Evolutionary conservation across 2,797 vertebrate genomes (phyloP).

Genomic region (Chaunax sp.): DNA sequence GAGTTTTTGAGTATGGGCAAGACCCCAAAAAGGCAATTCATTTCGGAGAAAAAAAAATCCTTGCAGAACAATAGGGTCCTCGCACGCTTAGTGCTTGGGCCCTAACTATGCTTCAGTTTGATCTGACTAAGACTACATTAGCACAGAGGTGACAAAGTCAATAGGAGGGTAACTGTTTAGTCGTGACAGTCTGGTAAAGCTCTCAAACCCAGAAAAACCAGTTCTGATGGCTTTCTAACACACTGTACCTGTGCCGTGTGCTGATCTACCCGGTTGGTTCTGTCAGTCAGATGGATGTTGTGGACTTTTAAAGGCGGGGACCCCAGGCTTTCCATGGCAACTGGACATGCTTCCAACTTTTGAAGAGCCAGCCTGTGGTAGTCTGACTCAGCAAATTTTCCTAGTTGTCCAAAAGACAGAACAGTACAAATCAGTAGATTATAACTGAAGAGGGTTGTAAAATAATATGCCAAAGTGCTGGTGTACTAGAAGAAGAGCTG

Average conservation of each 20-base stretch:
- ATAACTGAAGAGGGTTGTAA: background rate
- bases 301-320: slow-evolving; percentile 86
- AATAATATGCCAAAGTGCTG: background rate
- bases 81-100: no score
- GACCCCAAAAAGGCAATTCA: no score
- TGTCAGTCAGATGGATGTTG: slow-evolving; percentile 85
- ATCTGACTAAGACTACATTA: no score
- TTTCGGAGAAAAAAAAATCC: no score
- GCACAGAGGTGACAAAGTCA: background rate
- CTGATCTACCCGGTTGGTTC: slow-evolving; percentile 80
- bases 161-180: background rate
- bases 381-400: slow-evolving; percentile 82
- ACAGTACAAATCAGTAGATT: background rate
- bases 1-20: no score
- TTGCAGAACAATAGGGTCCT: no score
- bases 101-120: no score
- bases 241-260: slow-evolving; percentile 81
- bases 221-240: no score
- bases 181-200: background rate
- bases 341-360: slow-evolving; percentile 74
- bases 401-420: slow-evolving; percentile 55
- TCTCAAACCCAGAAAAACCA: background rate
- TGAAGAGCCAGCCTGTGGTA: slow-evolving; percentile 86
- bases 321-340: slow-evolving; percentile 86
- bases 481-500: no score